Evolutionary conservation across 2,113 vertebrate species (phyloP).

Genomic region (Campylorhamphus procurvoides): DNA sequence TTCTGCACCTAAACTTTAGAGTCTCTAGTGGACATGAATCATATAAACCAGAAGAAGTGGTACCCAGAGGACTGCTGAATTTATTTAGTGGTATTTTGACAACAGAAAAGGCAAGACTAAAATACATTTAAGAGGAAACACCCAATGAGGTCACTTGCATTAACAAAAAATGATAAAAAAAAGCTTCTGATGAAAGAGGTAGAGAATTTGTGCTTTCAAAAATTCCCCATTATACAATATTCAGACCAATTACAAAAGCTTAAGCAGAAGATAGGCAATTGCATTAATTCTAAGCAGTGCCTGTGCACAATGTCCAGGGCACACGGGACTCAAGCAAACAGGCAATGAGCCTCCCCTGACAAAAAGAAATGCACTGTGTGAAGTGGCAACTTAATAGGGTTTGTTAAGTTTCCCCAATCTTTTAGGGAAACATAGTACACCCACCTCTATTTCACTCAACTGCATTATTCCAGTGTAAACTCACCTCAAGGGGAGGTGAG

Average conservation of each 20-base stretch:
- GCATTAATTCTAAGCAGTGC: not conserved
- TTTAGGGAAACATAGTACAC: not conserved
- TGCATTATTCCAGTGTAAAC: fast-evolving
- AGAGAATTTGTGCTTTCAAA: not conserved
- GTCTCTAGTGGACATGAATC: not conserved
- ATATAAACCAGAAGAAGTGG: not conserved
- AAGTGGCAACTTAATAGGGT: not conserved
- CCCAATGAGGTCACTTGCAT: not conserved
- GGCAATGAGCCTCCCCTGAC: not conserved
- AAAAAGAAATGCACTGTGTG: not conserved
- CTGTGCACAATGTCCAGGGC: fast-evolving
- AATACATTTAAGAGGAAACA: not conserved
- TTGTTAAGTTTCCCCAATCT: too few species aligned
- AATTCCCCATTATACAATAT: not conserved
- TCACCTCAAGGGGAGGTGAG: not conserved
- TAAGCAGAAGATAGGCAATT: not conserved
- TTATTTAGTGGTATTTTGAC: not conserved
- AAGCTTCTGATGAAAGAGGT: not conserved
- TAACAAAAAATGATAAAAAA: not conserved
- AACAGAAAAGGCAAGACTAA: not conserved
- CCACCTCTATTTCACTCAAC: not conserved
- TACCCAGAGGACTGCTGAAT: not conserved
- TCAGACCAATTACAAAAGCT: not conserved
- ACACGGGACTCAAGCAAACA: not conserved
- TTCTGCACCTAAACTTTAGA: not conserved